A percentile compares a stretch with the other conserved stretches of the same genome.
Evolutionary conservation across 2,113 vertebrate species (phyloP).

Genomic region (Thamnophis sirtalis): DNA sequence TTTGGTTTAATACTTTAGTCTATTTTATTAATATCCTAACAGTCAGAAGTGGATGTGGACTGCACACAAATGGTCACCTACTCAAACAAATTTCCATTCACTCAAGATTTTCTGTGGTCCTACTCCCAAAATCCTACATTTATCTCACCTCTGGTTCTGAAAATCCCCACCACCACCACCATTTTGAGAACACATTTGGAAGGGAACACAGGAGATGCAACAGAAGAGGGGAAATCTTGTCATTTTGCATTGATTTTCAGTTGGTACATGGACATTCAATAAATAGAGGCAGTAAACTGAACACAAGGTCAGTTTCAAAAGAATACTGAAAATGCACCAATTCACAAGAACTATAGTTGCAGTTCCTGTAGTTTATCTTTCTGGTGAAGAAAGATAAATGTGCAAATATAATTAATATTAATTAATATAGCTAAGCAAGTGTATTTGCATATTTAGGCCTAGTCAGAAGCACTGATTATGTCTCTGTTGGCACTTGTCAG

Average conservation of each 20-base stretch:
- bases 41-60: background rate
- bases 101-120: background rate
- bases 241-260: background rate
- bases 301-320: background rate
- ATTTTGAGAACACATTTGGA: background rate
- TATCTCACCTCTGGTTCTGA: background rate
- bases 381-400: background rate
- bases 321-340: background rate
- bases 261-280: background rate
- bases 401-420: background rate
- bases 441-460: background rate
- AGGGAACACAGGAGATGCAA: background rate
- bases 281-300: background rate
- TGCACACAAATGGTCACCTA: background rate
- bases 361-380: background rate
- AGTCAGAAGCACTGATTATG: background rate
- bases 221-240: background rate
- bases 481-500: background rate
- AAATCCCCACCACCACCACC: background rate
- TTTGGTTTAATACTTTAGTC: background rate
- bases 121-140: background rate
- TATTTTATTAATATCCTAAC: background rate
- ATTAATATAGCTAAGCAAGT: constrained; percentile 5
- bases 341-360: background rate
- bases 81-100: background rate